These are phyloP conservation scores for Thalpophila matura DNA, from an alignment of 2,888 invertebrate genomes.

Conservation along the genomic window DNA sequence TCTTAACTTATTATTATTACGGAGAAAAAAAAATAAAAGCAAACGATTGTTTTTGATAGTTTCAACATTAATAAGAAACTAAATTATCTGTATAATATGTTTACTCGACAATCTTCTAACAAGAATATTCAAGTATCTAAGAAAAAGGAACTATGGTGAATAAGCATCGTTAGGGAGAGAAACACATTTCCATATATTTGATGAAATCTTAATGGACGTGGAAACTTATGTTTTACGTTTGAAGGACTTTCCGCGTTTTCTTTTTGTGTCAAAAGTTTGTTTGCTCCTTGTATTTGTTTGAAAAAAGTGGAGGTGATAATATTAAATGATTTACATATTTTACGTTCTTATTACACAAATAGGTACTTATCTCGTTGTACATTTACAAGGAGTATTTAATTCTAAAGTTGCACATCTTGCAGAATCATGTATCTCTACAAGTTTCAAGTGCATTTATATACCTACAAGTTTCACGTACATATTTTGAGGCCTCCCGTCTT, in stretches of 20 bases:
- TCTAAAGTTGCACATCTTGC: too few relatives aligned
- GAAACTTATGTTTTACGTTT: conserved; percentile 15
- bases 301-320: background rate
- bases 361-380: too few relatives aligned
- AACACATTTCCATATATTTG: conserved; percentile 17
- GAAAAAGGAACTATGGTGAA: conserved; percentile 37
- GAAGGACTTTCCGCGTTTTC: conserved; percentile 11
- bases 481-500: background rate
- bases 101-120: conserved; percentile 18
- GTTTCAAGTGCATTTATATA: too few relatives aligned
- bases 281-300: background rate
- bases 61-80: too few relatives aligned
- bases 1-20: background rate
- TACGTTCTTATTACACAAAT: too few relatives aligned
- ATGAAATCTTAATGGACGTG: conserved; percentile 31
- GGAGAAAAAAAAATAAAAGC: background rate
- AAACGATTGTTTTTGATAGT: background rate
- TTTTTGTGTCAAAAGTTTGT: conserved; percentile 11
- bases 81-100: background rate
- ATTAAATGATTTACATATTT: background rate
- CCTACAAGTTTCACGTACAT: too few relatives aligned
- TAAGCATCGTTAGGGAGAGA: conserved; percentile 41
- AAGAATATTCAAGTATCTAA: conserved; percentile 24
- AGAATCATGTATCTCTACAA: too few relatives aligned
- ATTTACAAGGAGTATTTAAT: too few relatives aligned